Conservation (phyloP, 1,140 invertebrate species). For the Copidosoma floridanum region DNA sequence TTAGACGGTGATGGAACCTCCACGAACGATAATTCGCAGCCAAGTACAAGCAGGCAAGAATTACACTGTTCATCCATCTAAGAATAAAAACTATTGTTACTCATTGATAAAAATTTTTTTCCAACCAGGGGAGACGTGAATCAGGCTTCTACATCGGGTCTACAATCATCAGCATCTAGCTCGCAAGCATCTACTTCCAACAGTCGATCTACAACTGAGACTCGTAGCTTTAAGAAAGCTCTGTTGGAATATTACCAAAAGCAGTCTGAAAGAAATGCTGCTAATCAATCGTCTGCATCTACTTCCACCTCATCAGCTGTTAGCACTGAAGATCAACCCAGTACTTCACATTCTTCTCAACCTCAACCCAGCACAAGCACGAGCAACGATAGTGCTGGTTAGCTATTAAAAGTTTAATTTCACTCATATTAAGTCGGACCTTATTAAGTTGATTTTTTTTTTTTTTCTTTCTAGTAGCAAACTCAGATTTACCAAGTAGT, state of each 20-base stretch:
- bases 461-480: too few relatives aligned
- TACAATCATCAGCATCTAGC: too few relatives aligned
- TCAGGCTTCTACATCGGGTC: too few relatives aligned
- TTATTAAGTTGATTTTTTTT: not conserved
- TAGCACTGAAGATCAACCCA: not conserved
- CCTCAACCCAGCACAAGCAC: not conserved
- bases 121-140: too few relatives aligned
- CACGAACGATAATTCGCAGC: slow-evolving; percentile 18
- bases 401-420: not conserved
- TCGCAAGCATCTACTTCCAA: slow-evolving; percentile 19
- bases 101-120: not conserved
- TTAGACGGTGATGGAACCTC: slow-evolving; percentile 45
- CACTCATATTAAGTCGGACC: not conserved
- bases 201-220: slow-evolving; percentile 29
- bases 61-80: not conserved
- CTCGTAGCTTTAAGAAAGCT: slow-evolving; percentile 39
- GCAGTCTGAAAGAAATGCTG: slow-evolving; percentile 22
- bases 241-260: slow-evolving; percentile 39
- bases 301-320: slow-evolving; percentile 16
- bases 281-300: slow-evolving; percentile 22
- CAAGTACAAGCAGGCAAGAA: slow-evolving; percentile 23
- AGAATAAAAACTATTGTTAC: not conserved
- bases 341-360: not conserved
- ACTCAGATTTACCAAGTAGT: too few relatives aligned
- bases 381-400: not conserved